Evolutionary conservation across 2,797 vertebrate genomes (phyloP).

Genomic region (Acanthurus tractus): DNA sequence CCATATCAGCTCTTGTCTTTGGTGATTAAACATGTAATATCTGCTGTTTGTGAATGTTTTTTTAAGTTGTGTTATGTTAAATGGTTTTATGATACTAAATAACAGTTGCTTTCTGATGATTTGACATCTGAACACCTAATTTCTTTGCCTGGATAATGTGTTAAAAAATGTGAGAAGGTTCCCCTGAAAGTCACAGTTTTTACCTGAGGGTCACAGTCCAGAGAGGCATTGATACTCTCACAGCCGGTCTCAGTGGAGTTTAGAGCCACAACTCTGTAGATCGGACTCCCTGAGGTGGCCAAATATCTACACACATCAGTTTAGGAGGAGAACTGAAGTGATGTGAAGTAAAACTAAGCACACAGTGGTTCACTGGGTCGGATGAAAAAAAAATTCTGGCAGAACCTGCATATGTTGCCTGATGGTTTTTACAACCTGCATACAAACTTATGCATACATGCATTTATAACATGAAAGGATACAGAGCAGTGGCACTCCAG

Average conservation of each 20-base stretch:
- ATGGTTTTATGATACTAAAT: neutral
- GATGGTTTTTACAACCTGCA: neutral
- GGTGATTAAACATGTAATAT: neutral
- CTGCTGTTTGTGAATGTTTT: neutral
- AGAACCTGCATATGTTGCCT: neutral
- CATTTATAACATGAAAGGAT: conserved; percentile 89
- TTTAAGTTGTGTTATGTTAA: neutral
- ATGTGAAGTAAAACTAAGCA: neutral
- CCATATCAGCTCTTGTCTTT: neutral
- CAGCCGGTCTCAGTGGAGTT: conserved; percentile 76
- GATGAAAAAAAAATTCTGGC: neutral
- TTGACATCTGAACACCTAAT: neutral
- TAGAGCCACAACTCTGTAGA: conserved; percentile 85
- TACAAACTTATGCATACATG: neutral
- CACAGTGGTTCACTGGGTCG: neutral
- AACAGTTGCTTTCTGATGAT: neutral
- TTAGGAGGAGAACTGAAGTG: conserved; percentile 46
- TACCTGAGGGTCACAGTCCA: conserved; percentile 86
- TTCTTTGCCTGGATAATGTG: neutral
- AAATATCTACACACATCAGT: conserved; percentile 86
- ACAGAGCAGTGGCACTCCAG: conserved; percentile 91
- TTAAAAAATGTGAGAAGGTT: neutral
- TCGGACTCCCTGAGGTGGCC: conserved; percentile 89
- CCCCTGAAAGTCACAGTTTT: neutral
- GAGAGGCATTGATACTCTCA: conserved; percentile 62